Conservation (phyloP, 2,113 vertebrate species). For the Rana temporaria region DNA sequence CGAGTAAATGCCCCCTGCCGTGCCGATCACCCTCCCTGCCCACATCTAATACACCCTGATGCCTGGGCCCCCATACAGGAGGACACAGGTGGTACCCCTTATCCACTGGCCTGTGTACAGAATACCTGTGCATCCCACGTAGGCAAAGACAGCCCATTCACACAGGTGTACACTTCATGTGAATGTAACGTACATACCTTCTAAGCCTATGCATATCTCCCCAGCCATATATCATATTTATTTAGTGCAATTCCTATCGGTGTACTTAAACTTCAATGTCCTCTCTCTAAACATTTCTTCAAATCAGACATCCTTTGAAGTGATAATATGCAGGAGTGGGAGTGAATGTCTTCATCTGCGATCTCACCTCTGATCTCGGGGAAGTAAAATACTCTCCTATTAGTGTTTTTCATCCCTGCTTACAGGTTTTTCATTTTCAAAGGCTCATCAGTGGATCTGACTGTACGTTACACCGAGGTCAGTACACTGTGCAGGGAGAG, state of each 20-base stretch:
- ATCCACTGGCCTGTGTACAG: too few relatives aligned
- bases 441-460: conserved; percentile 67
- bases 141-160: too few relatives aligned
- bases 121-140: too few relatives aligned
- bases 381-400: conserved; percentile 66
- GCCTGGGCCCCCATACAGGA: too few relatives aligned
- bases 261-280: conserved; percentile 3
- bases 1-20: too few relatives aligned
- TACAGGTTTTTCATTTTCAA: conserved; percentile 72
- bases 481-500: conserved; percentile 65
- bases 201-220: too few relatives aligned
- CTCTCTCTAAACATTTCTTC: conserved; percentile 13
- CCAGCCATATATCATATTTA: not conserved
- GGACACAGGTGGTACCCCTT: too few relatives aligned
- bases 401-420: conserved; percentile 69
- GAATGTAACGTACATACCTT: too few relatives aligned
- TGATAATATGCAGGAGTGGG: not conserved
- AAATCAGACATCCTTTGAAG: conserved; percentile 46
- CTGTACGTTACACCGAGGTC: conserved; percentile 65
- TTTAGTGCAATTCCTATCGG: not conserved
- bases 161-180: too few relatives aligned
- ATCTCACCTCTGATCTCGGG: conserved; percentile 68
- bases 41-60: too few relatives aligned
- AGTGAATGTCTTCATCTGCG: conserved; percentile 67
- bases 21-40: too few relatives aligned